Evolutionary conservation across 2,113 vertebrate species (phyloP).

Genomic region (Hypomesus transpacificus): DNA sequence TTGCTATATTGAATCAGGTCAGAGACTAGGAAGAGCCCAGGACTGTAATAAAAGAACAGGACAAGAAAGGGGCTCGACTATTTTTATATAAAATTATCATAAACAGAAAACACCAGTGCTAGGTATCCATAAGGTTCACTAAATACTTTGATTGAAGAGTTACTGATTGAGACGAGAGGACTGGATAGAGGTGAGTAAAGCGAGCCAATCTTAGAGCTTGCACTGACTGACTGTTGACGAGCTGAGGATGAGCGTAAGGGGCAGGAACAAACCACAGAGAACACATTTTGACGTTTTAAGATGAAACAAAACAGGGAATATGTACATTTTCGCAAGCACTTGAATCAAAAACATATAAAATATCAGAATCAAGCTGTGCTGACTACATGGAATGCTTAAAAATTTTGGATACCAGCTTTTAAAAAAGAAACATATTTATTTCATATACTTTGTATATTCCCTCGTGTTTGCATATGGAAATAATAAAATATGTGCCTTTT

Average conservation of each 20-base stretch:
- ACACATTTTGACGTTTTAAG: slow-evolving; percentile 49
- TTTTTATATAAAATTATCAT: background rate
- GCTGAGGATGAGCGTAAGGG: slow-evolving; percentile 49
- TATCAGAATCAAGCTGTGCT: slow-evolving; percentile 39
- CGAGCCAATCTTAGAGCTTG: background rate
- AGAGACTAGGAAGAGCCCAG: slow-evolving; percentile 52
- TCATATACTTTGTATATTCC: slow-evolving; percentile 64
- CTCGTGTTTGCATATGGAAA: slow-evolving; percentile 65
- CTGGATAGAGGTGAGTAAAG: slow-evolving; percentile 7
- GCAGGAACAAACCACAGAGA: slow-evolving; percentile 49
- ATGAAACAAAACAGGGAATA: slow-evolving; percentile 49
- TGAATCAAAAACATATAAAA: slow-evolving; percentile 54
- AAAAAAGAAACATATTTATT: slow-evolving; percentile 44
- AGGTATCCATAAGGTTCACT: slow-evolving; percentile 2
- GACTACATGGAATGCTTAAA: slow-evolving; percentile 61
- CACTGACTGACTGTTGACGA: slow-evolving; percentile 27
- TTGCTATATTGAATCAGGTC: slow-evolving; percentile 32
- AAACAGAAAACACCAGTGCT: background rate
- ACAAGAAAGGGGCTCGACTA: background rate
- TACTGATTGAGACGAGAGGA: background rate
- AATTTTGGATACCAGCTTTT: slow-evolving; percentile 47
- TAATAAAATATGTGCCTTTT: slow-evolving; percentile 67
- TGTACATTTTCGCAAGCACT: slow-evolving; percentile 44
- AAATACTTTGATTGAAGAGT: slow-evolving; percentile 5
- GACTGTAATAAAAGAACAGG: background rate